A percentile compares a stretch with the other conserved stretches of the same genome.
Conservation (phyloP, 2,888 invertebrate species). For the Scrobipalpa costella region DNA sequence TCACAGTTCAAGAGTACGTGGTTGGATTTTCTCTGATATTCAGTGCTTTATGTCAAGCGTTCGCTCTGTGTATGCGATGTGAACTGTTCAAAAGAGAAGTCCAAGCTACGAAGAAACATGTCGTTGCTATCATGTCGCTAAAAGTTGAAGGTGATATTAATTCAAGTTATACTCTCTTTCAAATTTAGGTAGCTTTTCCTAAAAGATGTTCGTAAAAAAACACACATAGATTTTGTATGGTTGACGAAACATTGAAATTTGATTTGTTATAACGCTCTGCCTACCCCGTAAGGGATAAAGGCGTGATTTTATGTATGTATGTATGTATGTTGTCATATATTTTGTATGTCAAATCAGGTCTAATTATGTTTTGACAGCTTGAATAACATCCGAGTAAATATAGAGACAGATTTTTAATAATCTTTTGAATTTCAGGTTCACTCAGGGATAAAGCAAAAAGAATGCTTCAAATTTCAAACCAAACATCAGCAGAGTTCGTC, state of each 20-base stretch:
- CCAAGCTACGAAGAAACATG: background rate
- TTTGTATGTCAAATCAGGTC: too few species aligned
- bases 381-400: too few species aligned
- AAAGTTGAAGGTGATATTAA: background rate
- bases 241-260: too few species aligned
- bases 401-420: too few species aligned
- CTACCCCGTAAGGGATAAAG: too few species aligned
- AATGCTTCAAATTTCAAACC: background rate
- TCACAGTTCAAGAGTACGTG: background rate
- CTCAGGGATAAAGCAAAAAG: constrained; percentile 1
- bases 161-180: too few species aligned
- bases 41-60: background rate
- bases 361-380: too few species aligned
- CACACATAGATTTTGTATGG: too few species aligned
- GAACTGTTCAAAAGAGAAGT: background rate
- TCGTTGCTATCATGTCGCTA: background rate
- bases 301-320: too few species aligned
- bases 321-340: too few species aligned
- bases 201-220: too few species aligned
- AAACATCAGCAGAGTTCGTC: background rate
- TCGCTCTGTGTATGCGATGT: background rate
- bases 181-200: background rate
- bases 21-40: background rate
- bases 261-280: too few species aligned
- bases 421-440: background rate